Evolutionary conservation across 2,888 invertebrate genomes (phyloP).

Genomic region (Acrobasis repandana): DNA sequence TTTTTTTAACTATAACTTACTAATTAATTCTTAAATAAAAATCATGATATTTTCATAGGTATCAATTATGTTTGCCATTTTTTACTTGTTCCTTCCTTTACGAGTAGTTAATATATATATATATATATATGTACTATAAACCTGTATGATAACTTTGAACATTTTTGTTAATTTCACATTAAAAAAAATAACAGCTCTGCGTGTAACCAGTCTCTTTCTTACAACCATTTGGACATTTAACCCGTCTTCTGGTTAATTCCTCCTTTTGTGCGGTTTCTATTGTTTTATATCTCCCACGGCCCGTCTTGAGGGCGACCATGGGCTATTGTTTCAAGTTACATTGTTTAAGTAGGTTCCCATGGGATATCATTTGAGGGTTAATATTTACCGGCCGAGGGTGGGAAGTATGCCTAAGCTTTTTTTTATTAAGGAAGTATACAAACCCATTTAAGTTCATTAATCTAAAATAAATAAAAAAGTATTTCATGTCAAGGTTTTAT

Average conservation of each 20-base stretch:
- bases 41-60: too few species aligned
- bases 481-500: too few species aligned
- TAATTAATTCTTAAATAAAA: too few species aligned
- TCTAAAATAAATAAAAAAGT: background rate
- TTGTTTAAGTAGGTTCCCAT: constrained; percentile 72
- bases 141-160: too few species aligned
- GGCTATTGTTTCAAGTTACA: constrained; percentile 59
- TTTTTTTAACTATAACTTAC: too few species aligned
- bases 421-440: constrained; percentile 19
- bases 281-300: constrained; percentile 63
- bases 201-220: background rate
- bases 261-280: constrained; percentile 49
- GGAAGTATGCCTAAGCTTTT: constrained; percentile 22
- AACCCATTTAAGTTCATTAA: constrained; percentile 4
- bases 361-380: constrained; percentile 37
- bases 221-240: constrained; percentile 12
- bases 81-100: too few species aligned
- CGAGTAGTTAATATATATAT: too few species aligned
- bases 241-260: constrained; percentile 21
- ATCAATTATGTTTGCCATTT: too few species aligned
- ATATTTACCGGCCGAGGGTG: constrained; percentile 21
- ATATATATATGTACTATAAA: too few species aligned
- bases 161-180: too few species aligned
- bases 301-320: constrained; percentile 66
- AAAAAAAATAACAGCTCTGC: background rate